phyloP scores from a whole-genome alignment of 2,888 invertebrate genomes.

The Chelonus formosanus region DNA sequence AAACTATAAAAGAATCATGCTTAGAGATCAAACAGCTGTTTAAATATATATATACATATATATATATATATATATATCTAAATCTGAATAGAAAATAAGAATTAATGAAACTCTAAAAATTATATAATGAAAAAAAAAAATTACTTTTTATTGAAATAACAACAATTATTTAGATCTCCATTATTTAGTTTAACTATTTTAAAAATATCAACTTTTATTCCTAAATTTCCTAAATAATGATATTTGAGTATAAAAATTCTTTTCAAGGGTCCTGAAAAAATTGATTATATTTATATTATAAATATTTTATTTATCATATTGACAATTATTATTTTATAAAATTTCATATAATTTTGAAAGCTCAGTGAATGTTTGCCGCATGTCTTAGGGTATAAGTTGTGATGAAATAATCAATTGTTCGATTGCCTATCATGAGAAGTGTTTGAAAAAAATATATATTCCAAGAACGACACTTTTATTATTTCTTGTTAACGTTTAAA shows the following conservation, averaged over 20 bases:
- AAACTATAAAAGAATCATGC: conserved; percentile 63
- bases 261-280: no score
- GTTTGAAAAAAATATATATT: conserved; percentile 2
- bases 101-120: conserved; percentile 32
- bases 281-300: background rate
- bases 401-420: conserved; percentile 35
- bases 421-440: conserved; percentile 35
- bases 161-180: no score
- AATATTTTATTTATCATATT: conserved; percentile 1
- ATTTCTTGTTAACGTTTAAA: background rate
- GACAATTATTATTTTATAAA: no score
- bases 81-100: conserved; percentile 34
- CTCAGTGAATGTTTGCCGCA: conserved; percentile 63
- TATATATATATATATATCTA: conserved; percentile 14
- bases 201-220: no score
- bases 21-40: conserved; percentile 54
- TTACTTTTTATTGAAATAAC: no score
- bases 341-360: conserved; percentile 37
- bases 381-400: conserved; percentile 51
- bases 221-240: no score
- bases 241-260: no score
- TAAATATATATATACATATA: conserved; percentile 17
- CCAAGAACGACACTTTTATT: background rate
- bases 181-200: no score
- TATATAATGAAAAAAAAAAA: background rate